Evolutionary conservation across 2,113 vertebrate species (phyloP).

Genomic region (Istiophorus platypterus): DNA sequence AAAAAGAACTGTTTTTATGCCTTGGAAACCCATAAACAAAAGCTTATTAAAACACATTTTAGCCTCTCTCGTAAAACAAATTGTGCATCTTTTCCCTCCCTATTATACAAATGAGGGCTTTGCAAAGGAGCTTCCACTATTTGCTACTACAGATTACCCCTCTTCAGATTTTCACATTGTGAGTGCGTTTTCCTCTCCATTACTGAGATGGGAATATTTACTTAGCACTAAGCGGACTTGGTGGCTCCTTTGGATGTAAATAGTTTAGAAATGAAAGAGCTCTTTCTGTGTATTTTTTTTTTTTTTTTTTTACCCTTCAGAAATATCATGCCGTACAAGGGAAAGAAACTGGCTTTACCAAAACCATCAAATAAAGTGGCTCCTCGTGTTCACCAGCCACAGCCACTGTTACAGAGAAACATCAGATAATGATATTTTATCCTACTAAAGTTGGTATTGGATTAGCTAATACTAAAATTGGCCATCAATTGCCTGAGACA

Average conservation of each 20-base stretch:
- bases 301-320: background rate
- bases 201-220: background rate
- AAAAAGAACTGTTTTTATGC: background rate
- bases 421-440: background rate
- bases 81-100: background rate
- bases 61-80: background rate
- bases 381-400: slow-evolving; percentile 4
- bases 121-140: background rate
- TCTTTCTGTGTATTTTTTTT: background rate
- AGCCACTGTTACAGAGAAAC: background rate
- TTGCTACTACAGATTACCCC: background rate
- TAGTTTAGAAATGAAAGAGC: background rate
- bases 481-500: background rate
- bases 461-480: background rate
- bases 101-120: too few relatives aligned
- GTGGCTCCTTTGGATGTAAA: background rate
- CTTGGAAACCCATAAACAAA: background rate
- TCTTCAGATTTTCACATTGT: background rate
- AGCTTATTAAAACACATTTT: background rate
- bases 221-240: background rate
- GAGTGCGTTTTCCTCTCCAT: background rate
- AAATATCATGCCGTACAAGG: background rate
- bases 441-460: too few relatives aligned
- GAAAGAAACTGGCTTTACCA: background rate
- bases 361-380: background rate